These are phyloP conservation scores for Archips xylosteana DNA, from an alignment of 2,888 invertebrate genomes.

Conservation along the genomic window DNA sequence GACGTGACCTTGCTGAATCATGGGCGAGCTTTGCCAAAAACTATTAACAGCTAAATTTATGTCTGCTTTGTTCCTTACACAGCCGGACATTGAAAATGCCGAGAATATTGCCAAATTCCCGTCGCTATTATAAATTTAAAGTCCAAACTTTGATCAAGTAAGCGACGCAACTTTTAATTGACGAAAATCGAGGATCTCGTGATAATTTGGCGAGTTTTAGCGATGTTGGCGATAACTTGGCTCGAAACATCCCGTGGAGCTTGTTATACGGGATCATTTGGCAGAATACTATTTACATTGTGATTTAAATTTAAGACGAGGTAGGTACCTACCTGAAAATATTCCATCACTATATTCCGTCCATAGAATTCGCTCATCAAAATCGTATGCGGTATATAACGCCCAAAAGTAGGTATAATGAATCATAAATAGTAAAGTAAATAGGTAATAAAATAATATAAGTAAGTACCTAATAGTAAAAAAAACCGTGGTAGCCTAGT, in stretches of 20 bases:
- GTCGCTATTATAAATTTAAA: conserved; percentile 6
- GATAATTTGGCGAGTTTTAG: background rate
- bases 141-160: background rate
- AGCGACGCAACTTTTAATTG: conserved; percentile 36
- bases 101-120: background rate
- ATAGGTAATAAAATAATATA: no score
- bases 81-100: conserved; percentile 5
- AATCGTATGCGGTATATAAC: no score
- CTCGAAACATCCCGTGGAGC: background rate
- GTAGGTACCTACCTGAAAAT: no score
- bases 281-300: background rate
- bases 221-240: background rate
- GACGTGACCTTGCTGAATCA: conserved; percentile 20
- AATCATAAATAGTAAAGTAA: no score
- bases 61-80: background rate
- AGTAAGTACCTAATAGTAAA: no score
- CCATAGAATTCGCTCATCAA: no score
- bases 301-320: no score
- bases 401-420: no score
- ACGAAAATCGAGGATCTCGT: conserved; percentile 28
- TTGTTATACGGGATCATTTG: background rate
- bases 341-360: no score
- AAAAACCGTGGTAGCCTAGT: no score
- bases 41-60: conserved; percentile 28
- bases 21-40: conserved; percentile 35